phyloP scores from a whole-genome alignment of 2,797 vertebrate genomes.

The Pantherophis alleghaniensis region DNA sequence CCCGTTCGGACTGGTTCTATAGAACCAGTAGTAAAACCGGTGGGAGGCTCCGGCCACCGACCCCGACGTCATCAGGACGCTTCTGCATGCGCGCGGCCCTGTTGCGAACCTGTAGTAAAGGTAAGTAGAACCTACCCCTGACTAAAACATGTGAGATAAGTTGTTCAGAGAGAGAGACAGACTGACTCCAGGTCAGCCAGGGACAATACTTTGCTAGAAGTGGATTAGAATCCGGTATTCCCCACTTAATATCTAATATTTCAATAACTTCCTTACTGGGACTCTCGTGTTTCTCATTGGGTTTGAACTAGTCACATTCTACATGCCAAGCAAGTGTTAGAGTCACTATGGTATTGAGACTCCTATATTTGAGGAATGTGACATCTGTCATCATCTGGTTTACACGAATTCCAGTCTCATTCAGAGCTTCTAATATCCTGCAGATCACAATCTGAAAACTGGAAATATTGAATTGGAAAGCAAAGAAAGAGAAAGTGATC shows the following conservation, averaged over 20 bases:
- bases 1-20: no score
- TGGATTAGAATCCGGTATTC: not conserved
- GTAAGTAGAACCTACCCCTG: no score
- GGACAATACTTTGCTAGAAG: not conserved
- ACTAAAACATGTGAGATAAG: not conserved
- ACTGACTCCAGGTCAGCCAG: not conserved
- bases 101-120: no score
- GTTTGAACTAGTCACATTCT: not conserved
- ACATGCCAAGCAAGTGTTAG: not conserved
- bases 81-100: no score
- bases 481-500: not conserved
- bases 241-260: not conserved
- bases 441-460: not conserved
- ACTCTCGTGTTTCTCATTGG: not conserved
- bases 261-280: not conserved
- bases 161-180: not conserved
- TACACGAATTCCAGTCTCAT: not conserved
- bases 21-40: no score
- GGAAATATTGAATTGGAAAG: not conserved
- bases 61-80: no score
- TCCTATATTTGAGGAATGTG: not conserved
- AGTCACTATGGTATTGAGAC: not conserved
- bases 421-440: not conserved
- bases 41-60: no score
- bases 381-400: not conserved